phyloP scores from a whole-genome alignment of 2,797 vertebrate species.

The Eremophila alpestris region DNA sequence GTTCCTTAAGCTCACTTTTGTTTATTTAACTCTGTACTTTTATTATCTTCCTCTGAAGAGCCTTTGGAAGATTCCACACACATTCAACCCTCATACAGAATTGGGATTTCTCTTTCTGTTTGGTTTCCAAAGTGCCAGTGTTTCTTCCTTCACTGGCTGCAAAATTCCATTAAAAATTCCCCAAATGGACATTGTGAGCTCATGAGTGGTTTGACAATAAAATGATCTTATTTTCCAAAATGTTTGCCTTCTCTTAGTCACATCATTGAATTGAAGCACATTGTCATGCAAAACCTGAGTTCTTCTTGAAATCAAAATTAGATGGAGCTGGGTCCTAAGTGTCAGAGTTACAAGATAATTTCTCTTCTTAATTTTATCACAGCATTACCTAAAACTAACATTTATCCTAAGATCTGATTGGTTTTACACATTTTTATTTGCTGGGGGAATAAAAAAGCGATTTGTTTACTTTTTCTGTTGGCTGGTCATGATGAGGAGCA shows the following conservation, averaged over 20 bases:
- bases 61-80: not conserved
- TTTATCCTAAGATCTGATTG: not conserved
- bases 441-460: too few species aligned
- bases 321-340: not conserved
- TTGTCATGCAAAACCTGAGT: not conserved
- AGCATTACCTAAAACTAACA: not conserved
- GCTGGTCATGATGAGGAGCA: not conserved
- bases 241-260: not conserved
- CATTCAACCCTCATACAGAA: not conserved
- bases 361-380: not conserved
- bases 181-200: not conserved
- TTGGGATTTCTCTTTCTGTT: conserved; percentile 7
- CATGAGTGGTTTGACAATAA: not conserved
- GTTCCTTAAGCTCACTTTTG: not conserved
- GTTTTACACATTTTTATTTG: not conserved
- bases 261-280: not conserved
- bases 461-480: not conserved
- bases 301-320: not conserved
- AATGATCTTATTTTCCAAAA: not conserved
- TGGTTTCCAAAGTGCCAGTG: not conserved
- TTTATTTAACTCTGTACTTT: not conserved
- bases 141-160: not conserved
- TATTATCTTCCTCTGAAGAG: not conserved
- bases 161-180: not conserved
- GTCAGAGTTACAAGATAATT: not conserved